A percentile compares a stretch with the other conserved stretches of the same genome.
Evolutionary conservation across 2,888 invertebrate species (phyloP).

Genomic region (Eilema griseolum): DNA sequence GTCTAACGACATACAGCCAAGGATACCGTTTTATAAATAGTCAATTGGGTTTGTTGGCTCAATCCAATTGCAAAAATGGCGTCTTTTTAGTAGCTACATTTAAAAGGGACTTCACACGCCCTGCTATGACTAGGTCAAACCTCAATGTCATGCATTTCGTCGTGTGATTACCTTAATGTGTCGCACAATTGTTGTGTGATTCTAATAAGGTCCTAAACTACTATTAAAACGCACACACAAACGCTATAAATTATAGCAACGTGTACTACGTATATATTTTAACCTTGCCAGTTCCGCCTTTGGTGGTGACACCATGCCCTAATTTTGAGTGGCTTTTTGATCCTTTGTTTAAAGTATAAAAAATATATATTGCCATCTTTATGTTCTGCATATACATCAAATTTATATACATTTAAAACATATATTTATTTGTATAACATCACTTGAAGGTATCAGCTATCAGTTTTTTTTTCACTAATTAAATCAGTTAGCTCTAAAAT

Average conservation of each 20-base stretch:
- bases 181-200: not conserved
- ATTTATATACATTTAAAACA: no score
- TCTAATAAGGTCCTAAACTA: conserved; percentile 6
- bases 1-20: conserved; percentile 10
- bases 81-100: conserved; percentile 18
- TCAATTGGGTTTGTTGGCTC: conserved; percentile 33
- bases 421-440: not conserved
- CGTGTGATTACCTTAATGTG: conserved; percentile 2
- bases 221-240: conserved; percentile 10
- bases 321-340: not conserved
- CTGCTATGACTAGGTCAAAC: not conserved
- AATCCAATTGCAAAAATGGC: conserved; percentile 26
- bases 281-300: not conserved
- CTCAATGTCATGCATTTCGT: not conserved
- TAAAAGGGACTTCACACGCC: not conserved
- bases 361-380: not conserved
- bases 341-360: not conserved
- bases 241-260: not conserved
- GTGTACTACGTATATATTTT: not conserved
- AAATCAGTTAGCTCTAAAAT: not conserved
- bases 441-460: not conserved
- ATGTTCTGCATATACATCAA: no score
- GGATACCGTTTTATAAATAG: conserved; percentile 3
- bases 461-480: not conserved
- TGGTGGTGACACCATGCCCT: conserved; percentile 5